Percentiles rank a stretch among this genome's conserved stretches.
Evolutionary conservation across 2,797 vertebrate species (phyloP).

Genomic region (Anableps anableps): DNA sequence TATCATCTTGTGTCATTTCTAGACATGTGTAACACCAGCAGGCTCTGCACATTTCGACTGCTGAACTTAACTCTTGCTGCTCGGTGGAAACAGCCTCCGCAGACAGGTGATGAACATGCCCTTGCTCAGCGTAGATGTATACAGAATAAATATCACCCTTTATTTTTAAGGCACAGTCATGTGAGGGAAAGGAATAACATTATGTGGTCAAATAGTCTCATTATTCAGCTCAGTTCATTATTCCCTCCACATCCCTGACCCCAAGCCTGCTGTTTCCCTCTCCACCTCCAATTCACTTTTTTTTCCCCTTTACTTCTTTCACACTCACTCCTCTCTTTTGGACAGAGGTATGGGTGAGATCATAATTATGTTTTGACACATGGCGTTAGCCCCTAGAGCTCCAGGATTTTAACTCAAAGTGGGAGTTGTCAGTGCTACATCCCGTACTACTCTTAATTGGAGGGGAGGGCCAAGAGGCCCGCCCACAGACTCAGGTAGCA

Average conservation of each 20-base stretch:
- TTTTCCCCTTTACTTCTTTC: slow-evolving; percentile 27
- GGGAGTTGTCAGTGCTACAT: slow-evolving; percentile 81
- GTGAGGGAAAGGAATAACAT: slow-evolving; percentile 45
- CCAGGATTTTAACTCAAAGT: slow-evolving; percentile 80
- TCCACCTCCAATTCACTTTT: slow-evolving; percentile 38
- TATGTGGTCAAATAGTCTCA: slow-evolving; percentile 70
- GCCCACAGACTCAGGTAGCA: slow-evolving; percentile 77
- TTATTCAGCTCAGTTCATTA: slow-evolving; percentile 73
- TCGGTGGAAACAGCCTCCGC: slow-evolving; percentile 42
- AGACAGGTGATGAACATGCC: slow-evolving; percentile 60
- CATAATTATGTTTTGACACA: slow-evolving; percentile 84
- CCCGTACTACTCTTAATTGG: slow-evolving; percentile 82
- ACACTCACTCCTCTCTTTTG: slow-evolving; percentile 65
- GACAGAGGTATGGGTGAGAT: slow-evolving; percentile 77
- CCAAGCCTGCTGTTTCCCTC: slow-evolving; percentile 31
- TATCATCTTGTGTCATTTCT: slow-evolving; percentile 61
- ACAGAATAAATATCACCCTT: slow-evolving; percentile 64
- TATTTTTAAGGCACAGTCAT: slow-evolving; percentile 51
- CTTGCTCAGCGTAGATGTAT: slow-evolving; percentile 66
- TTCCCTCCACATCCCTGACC: slow-evolving; percentile 65
- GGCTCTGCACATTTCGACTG: slow-evolving; percentile 54
- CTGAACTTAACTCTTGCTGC: slow-evolving; percentile 46
- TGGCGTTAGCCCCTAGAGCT: slow-evolving; percentile 77
- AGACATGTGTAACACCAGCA: slow-evolving; percentile 57
- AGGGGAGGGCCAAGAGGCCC: slow-evolving; percentile 79